A percentile compares a stretch with the other conserved stretches of the same genome.
These are phyloP conservation scores for Radopholus similis DNA, from an alignment of 1,140 invertebrate genomes.

Conservation along the genomic window DNA sequence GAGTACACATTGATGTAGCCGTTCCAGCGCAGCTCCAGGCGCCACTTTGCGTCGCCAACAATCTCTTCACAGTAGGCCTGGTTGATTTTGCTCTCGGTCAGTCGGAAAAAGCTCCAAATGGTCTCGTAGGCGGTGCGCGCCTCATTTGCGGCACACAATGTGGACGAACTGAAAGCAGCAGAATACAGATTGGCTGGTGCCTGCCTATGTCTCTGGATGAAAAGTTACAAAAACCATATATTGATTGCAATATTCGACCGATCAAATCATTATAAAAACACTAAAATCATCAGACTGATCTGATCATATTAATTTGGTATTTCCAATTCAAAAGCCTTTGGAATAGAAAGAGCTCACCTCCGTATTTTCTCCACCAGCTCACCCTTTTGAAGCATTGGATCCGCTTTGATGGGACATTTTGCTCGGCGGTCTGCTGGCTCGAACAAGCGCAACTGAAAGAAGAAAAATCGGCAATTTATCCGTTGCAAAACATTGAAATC, in stretches of 20 bases:
- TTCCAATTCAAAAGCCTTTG: no score
- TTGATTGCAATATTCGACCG: not conserved
- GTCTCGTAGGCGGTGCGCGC: not conserved
- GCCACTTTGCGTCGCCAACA: not conserved
- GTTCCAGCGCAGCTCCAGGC: slow-evolving; percentile 9
- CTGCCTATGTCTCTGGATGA: not conserved
- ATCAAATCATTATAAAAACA: no score
- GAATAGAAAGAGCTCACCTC: no score
- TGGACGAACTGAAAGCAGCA: no score
- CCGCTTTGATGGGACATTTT: not conserved
- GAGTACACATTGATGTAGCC: slow-evolving; percentile 6
- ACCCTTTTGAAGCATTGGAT: not conserved
- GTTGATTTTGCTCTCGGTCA: slow-evolving; percentile 6
- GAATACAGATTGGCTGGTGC: no score
- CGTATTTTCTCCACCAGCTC: not conserved
- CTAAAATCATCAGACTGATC: no score
- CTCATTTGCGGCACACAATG: no score
- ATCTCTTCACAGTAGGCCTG: slow-evolving; percentile 18
- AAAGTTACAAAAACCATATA: not conserved
- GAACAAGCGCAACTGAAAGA: slow-evolving; percentile 3
- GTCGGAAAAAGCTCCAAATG: not conserved
- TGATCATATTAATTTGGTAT: no score
- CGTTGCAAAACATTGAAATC: not conserved
- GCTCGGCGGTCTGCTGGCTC: not conserved
- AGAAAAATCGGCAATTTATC: not conserved